Evolutionary conservation across 2,113 vertebrate genomes (phyloP).

Genomic region (Sinocyclocheilus anshuiensis): DNA sequence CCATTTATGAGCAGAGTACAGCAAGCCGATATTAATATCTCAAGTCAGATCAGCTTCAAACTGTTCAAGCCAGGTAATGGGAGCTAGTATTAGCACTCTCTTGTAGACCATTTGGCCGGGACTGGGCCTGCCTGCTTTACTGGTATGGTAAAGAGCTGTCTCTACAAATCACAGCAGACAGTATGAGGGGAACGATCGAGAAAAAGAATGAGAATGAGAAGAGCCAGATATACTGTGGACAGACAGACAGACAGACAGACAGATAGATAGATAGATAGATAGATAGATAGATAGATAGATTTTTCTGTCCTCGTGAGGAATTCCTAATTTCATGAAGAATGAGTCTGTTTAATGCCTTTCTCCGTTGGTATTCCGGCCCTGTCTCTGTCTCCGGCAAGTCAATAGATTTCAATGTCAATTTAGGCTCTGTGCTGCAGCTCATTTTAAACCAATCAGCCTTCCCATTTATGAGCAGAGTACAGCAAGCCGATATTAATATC

Average conservation of each 20-base stretch:
- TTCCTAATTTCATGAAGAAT: constrained; percentile 61
- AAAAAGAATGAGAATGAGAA: constrained; percentile 58
- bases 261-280: constrained; percentile 3
- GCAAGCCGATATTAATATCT: constrained; percentile 55
- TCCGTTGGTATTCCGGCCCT: constrained; percentile 54
- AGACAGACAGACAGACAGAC: neutral
- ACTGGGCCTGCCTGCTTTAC: constrained; percentile 12
- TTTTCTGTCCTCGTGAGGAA: constrained; percentile 18
- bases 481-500: constrained; percentile 55
- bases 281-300: neutral
- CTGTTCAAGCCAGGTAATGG: constrained; percentile 14
- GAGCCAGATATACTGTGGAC: neutral
- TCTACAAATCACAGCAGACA: constrained; percentile 1
- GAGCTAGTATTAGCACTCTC: constrained; percentile 24
- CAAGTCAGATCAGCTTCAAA: constrained; percentile 41
- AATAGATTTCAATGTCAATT: constrained; percentile 67
- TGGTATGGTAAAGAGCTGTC: constrained; percentile 34
- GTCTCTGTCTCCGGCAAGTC: constrained; percentile 52
- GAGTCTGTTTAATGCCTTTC: constrained; percentile 60
- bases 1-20: constrained; percentile 57
- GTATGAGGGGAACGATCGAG: constrained; percentile 52
- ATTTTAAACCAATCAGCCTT: constrained; percentile 62
- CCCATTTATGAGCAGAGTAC: constrained; percentile 58
- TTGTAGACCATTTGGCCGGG: constrained; percentile 34
- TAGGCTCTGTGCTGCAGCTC: constrained; percentile 57